Percentiles rank a stretch among this genome's conserved stretches.
Evolutionary conservation across 2,113 vertebrate genomes (phyloP).

Genomic region (Sylvietta virens): DNA sequence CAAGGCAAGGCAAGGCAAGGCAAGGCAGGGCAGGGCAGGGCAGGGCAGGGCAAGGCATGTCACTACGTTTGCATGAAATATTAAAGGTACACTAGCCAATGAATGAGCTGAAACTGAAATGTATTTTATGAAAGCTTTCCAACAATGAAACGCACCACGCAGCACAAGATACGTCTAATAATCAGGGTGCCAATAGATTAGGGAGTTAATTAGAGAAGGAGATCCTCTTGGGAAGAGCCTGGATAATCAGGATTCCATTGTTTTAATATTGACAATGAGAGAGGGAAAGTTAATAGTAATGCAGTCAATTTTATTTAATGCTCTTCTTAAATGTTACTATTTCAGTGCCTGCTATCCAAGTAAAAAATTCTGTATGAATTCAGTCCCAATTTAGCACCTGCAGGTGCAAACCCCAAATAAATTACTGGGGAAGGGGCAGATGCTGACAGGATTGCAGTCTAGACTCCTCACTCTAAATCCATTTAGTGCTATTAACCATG

Average conservation of each 20-base stretch:
- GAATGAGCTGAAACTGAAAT: background rate
- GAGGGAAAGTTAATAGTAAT: constrained; percentile 3
- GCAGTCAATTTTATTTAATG: background rate
- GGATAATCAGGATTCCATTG: constrained; percentile 23
- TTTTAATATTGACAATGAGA: background rate
- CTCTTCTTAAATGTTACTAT: constrained; percentile 11
- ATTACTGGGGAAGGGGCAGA: constrained; percentile 55
- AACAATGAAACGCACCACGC: background rate
- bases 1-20: background rate
- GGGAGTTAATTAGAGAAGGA: background rate
- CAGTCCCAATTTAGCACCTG: constrained; percentile 23
- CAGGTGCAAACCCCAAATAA: constrained; percentile 65
- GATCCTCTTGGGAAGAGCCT: background rate
- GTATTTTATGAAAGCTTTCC: background rate
- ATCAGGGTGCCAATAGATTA: constrained; percentile 12
- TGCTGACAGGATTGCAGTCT: constrained; percentile 64
- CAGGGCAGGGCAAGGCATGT: background rate
- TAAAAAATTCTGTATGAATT: constrained; percentile 38
- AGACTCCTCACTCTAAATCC: constrained; percentile 66
- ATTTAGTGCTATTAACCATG: constrained; percentile 67
- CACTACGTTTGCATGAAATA: background rate
- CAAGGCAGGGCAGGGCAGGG: background rate
- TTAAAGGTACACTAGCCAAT: background rate
- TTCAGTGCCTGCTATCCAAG: background rate
- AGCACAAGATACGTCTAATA: background rate